Base-by-base conservation (phyloP, 2,888 invertebrate genomes). In the Endotricha flammealis region DNA sequence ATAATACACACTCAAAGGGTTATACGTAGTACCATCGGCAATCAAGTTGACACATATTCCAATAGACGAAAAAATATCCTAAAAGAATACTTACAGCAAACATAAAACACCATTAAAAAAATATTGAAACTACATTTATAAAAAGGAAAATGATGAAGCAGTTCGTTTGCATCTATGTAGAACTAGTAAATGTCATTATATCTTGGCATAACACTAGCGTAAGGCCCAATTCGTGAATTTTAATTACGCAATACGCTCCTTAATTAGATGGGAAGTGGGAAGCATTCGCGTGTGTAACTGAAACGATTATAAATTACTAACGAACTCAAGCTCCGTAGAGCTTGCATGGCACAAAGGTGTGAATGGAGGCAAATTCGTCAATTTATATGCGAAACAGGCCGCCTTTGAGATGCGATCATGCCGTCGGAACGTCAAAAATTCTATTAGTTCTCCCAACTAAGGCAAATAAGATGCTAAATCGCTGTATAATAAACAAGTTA, bases 301-400 rank as follows among this genome's bases (percentile, higher is more conserved):
- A 68, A 68, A 56, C 63, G 67, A 75, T 81, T 75, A 79, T 73
- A 77, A 76, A 74, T 75, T 70, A 71, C 70, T 66, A 73, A 76
- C 67, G 61, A 73, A 68, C 58, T 67, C 48, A 46, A 59, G 54
- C 54, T 50, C 39, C 53, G 56, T 40, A 48, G 44, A 57, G 55
- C 64, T 62, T 72, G 71, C 62, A 59, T 70, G 72, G 64, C 65
- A 65, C 67, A 61, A 70, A 75, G 78, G 82, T 79, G 81, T 77
- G 79, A 82, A 79, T 81, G 68, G 77, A 80, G 67, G 80, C 75
- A 83, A 85, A 83, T 85, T 79, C 73, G 71, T 80, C 83, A 83
- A 85, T 86, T 82, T 83, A 82, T 83, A 85, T 85, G 83, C 85
- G 82, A 76, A 73, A 70, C 79, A 73, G 66, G 51, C 63, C 59